phyloP scores from a whole-genome alignment of 2,797 vertebrate genomes.

The Phyllotis vaccarum region DNA sequence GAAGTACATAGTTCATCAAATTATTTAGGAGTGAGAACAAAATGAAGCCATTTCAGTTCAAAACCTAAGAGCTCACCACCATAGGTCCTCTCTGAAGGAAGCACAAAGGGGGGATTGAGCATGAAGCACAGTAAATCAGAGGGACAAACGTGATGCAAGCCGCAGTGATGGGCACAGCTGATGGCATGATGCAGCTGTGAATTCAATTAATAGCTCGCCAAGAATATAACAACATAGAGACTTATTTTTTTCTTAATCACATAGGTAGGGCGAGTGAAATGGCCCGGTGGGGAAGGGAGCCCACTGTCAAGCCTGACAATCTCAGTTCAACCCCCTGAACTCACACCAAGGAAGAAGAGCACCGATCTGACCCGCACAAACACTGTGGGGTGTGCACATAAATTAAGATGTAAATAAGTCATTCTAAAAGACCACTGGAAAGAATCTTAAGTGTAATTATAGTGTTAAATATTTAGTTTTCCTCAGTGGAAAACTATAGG shows the following conservation, averaged over 20 bases:
- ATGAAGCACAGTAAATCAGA: slow-evolving; percentile 11
- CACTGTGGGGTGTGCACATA: not conserved
- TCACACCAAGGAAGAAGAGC: not conserved
- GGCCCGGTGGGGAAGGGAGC: not conserved
- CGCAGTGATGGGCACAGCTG: not conserved
- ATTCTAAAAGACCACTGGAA: not conserved
- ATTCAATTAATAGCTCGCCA: not conserved
- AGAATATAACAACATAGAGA: not conserved
- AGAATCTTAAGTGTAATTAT: not conserved
- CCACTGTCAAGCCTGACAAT: too few species aligned
- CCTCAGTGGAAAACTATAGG: not conserved
- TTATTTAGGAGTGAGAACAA: not conserved
- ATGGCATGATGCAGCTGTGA: not conserved
- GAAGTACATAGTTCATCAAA: not conserved
- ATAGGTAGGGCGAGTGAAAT: slow-evolving; percentile 2
- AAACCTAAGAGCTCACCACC: not conserved
- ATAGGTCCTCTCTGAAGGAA: not conserved
- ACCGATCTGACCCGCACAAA: not conserved
- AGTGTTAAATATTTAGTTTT: slow-evolving; percentile 6
- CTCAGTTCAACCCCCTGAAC: not conserved
- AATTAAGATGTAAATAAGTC: not conserved
- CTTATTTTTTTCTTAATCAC: not conserved
- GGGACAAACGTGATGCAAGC: not conserved
- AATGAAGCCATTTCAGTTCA: not conserved
- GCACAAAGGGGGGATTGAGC: not conserved